phyloP scores from a whole-genome alignment of 92 coral and sea anemone genomes.

The Heliopora coerulea region DNA sequence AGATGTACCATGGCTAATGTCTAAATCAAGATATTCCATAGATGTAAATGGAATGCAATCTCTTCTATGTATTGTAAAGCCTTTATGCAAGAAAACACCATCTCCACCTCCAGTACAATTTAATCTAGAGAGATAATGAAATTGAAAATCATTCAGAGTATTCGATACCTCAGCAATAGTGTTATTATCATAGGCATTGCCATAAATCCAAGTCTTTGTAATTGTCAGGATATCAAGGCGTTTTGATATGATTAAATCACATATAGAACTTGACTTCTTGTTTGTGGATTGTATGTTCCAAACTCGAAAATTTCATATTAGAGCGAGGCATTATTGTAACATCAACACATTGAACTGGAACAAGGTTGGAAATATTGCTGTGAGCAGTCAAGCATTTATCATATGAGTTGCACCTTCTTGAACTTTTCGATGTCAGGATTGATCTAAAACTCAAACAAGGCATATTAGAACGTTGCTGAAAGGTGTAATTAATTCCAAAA shows the following conservation, averaged over 20 bases:
- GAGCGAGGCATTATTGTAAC: background rate
- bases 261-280: constrained; percentile 35
- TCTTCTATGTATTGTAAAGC: constrained; percentile 26
- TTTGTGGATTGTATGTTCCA: constrained; percentile 46
- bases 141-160: constrained; percentile 36
- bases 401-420: background rate
- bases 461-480: background rate
- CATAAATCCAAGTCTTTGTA: constrained; percentile 33
- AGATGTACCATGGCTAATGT: constrained; percentile 27
- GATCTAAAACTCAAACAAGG: background rate
- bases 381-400: constrained; percentile 7
- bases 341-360: constrained; percentile 17
- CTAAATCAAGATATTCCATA: constrained; percentile 38
- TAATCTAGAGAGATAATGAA: constrained; percentile 16
- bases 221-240: constrained; percentile 35
- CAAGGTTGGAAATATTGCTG: constrained; percentile 18
- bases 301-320: background rate
- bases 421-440: background rate
- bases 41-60: constrained; percentile 37
- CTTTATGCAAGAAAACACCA: constrained; percentile 35
- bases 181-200: constrained; percentile 12
- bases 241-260: constrained; percentile 31
- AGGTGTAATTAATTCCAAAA: background rate
- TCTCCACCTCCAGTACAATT: constrained; percentile 46
- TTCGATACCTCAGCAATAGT: constrained; percentile 40